Evolutionary conservation across 2,888 invertebrate genomes (phyloP), one percentile per base, ranked within the genome.

Genomic region (Barypeithes pellucidus): DNA sequence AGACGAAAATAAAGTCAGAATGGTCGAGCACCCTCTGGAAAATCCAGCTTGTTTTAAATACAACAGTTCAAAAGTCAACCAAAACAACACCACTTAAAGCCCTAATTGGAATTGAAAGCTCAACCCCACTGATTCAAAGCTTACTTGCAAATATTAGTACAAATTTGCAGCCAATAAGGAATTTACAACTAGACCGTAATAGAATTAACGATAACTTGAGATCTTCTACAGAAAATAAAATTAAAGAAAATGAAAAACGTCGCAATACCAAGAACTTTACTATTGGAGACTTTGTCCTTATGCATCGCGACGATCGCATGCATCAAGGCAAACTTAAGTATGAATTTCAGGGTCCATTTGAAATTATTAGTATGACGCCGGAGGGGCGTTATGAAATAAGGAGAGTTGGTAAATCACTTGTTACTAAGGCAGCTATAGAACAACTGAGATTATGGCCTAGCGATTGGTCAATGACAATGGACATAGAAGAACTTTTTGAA

Each of bases 1-100:
- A 24, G n/a, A n/a, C n/a, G n/a, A n/a, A n/a, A n/a, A n/a, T n/a
- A n/a, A n/a, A n/a, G n/a, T n/a, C n/a, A n/a, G n/a, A n/a, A n/a
- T n/a, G n/a, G n/a, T n/a, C n/a, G n/a, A n/a, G n/a, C n/a, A n/a
- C n/a, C n/a, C n/a, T n/a, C n/a, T n/a, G n/a, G n/a, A 41, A 41
- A 41, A 41, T 41, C 3, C 41, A 41, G 12, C 41, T 41, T 14
- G 41, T 41, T 4, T 41, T 41, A 14, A 41, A 41, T 14, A 41
- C 41, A 75, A 63, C 16, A 72, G 70, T 43, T 67, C 72, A 20
- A 68, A 75, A 43, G 12, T 62, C 77, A 5, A 77, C 65, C 9
- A 33, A 73, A 65, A 68, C 52, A 24, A 69, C 76, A 24, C 78
- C 80, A 14, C 36, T 80, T 36, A 67, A 73, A 60, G 67, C 74